Conservation (phyloP, 1,140 invertebrate species). For the Phortica variegata region DNA sequence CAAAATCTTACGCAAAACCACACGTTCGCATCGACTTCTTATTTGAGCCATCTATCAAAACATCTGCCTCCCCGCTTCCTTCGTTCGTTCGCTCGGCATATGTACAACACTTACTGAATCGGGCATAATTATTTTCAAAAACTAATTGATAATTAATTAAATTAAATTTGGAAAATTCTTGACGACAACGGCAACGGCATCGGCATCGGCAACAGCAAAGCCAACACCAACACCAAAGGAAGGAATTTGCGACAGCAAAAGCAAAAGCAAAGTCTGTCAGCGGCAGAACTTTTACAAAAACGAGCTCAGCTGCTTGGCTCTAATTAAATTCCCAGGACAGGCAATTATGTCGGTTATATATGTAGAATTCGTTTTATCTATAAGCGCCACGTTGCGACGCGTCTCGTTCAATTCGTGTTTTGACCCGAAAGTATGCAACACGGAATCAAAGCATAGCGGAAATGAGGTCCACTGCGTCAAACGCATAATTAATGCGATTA, state of each 20-base stretch:
- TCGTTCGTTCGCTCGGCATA: background rate
- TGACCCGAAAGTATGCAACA: too few relatives aligned
- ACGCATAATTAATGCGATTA: conserved; percentile 53
- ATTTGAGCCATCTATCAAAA: too few relatives aligned
- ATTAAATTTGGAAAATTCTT: conserved; percentile 23
- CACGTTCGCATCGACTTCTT: too few relatives aligned
- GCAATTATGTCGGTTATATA: conserved; percentile 38
- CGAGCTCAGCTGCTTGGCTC: conserved; percentile 18
- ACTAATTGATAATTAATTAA: conserved; percentile 55
- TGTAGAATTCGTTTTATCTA: too few relatives aligned
- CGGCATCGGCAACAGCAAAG: conserved; percentile 2
- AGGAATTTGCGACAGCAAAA: too few relatives aligned
- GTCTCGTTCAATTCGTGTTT: conserved; percentile 30
- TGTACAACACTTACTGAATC: conserved; percentile 45
- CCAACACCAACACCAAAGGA: too few relatives aligned
- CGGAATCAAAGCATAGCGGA: too few relatives aligned
- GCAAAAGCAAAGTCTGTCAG: too few relatives aligned
- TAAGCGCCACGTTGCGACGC: too few relatives aligned
- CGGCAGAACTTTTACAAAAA: too few relatives aligned
- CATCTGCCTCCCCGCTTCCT: too few relatives aligned
- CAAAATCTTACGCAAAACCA: too few relatives aligned
- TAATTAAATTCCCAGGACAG: conserved; percentile 48
- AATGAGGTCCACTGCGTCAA: conserved; percentile 21
- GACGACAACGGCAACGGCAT: conserved; percentile 22
- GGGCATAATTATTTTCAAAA: conserved; percentile 42